phyloP scores from a whole-genome alignment of 2,113 vertebrate species.

The Eubucco bourcierii region DNA sequence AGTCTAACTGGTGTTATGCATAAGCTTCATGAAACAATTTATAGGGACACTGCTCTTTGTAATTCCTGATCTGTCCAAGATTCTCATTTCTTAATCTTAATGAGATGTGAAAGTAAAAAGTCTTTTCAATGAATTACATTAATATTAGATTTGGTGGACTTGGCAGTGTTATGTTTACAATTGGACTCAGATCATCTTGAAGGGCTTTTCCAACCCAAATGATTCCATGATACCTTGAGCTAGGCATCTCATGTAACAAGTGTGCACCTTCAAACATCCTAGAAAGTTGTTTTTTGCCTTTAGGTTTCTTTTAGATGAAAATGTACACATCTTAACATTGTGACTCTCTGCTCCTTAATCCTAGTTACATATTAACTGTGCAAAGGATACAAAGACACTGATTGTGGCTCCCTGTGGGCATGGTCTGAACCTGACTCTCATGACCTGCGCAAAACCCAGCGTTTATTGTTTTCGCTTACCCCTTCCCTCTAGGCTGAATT shows the following conservation, averaged over 20 bases:
- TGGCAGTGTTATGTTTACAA: background rate
- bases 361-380: background rate
- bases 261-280: background rate
- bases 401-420: background rate
- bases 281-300: background rate
- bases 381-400: background rate
- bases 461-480: background rate
- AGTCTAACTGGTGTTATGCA: background rate
- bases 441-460: background rate
- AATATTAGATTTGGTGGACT: background rate
- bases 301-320: background rate
- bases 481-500: background rate
- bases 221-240: background rate
- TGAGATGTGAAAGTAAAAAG: background rate
- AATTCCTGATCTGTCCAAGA: background rate
- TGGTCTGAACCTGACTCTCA: background rate
- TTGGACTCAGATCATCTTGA: background rate
- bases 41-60: background rate
- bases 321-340: background rate
- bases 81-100: background rate
- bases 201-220: background rate
- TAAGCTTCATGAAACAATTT: background rate
- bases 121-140: background rate
- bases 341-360: background rate
- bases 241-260: background rate